phyloP scores from a whole-genome alignment of 2,888 invertebrate genomes.

The Trachelus stipa region DNA sequence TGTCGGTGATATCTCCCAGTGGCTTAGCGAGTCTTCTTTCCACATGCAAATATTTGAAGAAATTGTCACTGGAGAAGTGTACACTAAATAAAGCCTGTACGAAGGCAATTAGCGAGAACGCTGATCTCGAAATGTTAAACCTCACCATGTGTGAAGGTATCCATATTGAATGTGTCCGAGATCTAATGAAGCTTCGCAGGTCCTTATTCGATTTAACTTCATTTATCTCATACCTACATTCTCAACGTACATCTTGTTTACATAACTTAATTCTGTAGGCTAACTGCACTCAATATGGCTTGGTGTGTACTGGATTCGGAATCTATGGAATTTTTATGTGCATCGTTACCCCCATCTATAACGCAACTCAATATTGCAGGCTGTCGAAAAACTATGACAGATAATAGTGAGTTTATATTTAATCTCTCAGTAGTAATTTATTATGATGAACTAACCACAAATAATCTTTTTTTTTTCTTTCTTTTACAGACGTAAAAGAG shows the following conservation, averaged over 20 bases:
- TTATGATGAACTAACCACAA: background rate
- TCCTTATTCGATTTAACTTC: slow-evolving; percentile 64
- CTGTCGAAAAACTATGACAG: slow-evolving; percentile 79
- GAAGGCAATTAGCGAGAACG: slow-evolving; percentile 75
- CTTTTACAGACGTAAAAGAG: slow-evolving; percentile 74
- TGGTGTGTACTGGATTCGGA: slow-evolving; percentile 80
- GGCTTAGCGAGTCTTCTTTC: slow-evolving; percentile 74
- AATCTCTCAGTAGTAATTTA: background rate
- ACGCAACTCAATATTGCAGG: slow-evolving; percentile 86
- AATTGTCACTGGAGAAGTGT: slow-evolving; percentile 87
- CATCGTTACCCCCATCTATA: slow-evolving; percentile 74
- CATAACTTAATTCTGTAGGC: slow-evolving; percentile 63
- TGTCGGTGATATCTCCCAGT: slow-evolving; percentile 74
- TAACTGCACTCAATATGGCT: slow-evolving; percentile 81
- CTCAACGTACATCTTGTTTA: background rate
- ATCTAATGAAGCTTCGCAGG: slow-evolving; percentile 69
- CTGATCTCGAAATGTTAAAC: slow-evolving; percentile 82
- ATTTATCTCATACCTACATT: background rate
- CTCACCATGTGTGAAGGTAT: slow-evolving; percentile 85
- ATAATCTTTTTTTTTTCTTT: slow-evolving; percentile 23
- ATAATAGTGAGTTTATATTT: slow-evolving; percentile 74
- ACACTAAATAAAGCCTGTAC: slow-evolving; percentile 75
- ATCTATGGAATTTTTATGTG: slow-evolving; percentile 73
- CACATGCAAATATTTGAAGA: slow-evolving; percentile 78
- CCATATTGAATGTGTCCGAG: slow-evolving; percentile 72